Evolutionary conservation across 1,140 invertebrate species (phyloP).

Genomic region (Neotoxoptera formosana): DNA sequence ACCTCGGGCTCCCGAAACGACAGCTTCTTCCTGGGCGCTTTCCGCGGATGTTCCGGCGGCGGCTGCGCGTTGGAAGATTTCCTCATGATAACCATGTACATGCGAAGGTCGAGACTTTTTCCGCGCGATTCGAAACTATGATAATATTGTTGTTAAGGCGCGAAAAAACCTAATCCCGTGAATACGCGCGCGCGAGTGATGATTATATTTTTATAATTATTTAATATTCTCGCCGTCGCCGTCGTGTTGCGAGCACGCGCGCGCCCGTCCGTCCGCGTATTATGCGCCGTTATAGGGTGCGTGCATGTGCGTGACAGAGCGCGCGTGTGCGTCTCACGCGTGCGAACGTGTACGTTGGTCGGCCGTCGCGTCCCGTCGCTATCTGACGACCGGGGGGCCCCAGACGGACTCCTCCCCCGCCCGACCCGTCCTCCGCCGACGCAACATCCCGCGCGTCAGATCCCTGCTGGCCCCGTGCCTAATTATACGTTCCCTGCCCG

Average conservation of each 20-base stretch:
- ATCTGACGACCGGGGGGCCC: background rate
- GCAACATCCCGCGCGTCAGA: background rate
- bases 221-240: background rate
- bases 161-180: background rate
- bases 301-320: background rate
- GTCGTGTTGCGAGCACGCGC: background rate
- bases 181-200: background rate
- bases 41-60: conserved; percentile 61
- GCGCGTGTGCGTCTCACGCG: background rate
- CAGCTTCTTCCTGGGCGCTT: conserved; percentile 81
- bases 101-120: background rate
- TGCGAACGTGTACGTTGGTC: conserved; percentile 31
- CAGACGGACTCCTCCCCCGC: conserved; percentile 7
- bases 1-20: conserved; percentile 86
- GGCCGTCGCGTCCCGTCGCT: conserved; percentile 27
- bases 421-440: no score
- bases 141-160: background rate
- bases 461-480: conserved; percentile 42
- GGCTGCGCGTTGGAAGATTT: conserved; percentile 47
- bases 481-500: conserved; percentile 14
- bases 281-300: background rate
- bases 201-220: background rate
- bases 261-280: background rate
- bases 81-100: conserved; percentile 34
- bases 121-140: background rate